phyloP scores from a whole-genome alignment of 2,797 vertebrate species.

The Zenarchopterus dispar region DNA sequence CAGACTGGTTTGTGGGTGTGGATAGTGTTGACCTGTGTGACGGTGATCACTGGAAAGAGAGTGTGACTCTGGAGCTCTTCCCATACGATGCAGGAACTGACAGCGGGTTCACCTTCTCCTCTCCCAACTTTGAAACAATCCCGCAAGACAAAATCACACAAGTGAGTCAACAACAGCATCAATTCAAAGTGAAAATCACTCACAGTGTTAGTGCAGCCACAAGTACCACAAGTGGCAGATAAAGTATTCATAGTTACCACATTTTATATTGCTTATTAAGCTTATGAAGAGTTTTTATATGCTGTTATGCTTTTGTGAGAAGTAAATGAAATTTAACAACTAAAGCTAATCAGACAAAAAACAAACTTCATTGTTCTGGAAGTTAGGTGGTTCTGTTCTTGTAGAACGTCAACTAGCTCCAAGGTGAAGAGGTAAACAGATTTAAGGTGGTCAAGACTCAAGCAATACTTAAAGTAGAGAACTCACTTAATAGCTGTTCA shows the following conservation, averaged over 20 bases:
- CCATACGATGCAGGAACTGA: conserved; percentile 96
- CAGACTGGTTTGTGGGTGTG: conserved; percentile 96
- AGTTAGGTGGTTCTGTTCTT: no score
- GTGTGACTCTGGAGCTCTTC: conserved; percentile 86
- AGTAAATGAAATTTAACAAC: no score
- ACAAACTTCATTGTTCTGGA: no score
- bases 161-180: conserved; percentile 70
- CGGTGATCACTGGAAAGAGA: conserved; percentile 89
- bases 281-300: no score
- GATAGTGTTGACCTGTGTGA: conserved; percentile 92
- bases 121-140: conserved; percentile 96
- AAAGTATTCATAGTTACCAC: neutral
- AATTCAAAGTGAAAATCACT: conserved; percentile 5
- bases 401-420: no score
- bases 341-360: no score
- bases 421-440: no score
- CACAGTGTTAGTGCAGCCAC: neutral
- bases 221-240: neutral
- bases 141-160: conserved; percentile 93
- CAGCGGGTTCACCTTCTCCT: conserved; percentile 98
- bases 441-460: neutral
- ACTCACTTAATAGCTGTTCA: no score
- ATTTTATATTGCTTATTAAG: no score
- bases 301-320: no score
- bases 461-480: no score